Evolutionary conservation across 2,888 invertebrate genomes (phyloP).

Genomic region (Acrobeloides nanus): DNA sequence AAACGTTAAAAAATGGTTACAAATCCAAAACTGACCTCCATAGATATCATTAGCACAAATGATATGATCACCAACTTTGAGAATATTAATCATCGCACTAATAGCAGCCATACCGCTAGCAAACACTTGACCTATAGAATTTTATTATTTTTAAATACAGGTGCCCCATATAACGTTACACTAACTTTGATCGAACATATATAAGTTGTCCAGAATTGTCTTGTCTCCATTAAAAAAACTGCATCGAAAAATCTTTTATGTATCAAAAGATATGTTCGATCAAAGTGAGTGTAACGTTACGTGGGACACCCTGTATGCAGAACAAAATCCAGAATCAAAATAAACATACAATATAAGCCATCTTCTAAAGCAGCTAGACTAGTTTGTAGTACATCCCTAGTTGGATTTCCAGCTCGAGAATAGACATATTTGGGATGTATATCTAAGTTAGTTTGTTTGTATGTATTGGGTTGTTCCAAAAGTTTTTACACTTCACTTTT

Average conservation of each 20-base stretch:
- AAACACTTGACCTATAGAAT: conserved; percentile 62
- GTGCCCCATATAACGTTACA: no score
- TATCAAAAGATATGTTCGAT: no score
- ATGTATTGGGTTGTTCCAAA: no score
- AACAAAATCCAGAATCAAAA: neutral
- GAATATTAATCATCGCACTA: conserved; percentile 68
- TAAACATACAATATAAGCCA: conserved; percentile 68
- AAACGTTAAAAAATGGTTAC: no score
- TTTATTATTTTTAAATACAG: no score
- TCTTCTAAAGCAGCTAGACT: conserved; percentile 82
- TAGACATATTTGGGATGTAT: conserved; percentile 61
- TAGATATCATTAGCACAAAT: conserved; percentile 85
- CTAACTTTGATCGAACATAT: no score
- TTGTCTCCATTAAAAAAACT: no score
- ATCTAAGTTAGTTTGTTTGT: conserved; percentile 79
- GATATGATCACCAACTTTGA: conserved; percentile 80
- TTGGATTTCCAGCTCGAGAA: conserved; percentile 72
- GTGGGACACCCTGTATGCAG: no score
- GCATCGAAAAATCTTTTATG: no score
- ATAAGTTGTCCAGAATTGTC: no score
- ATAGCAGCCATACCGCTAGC: conserved; percentile 80
- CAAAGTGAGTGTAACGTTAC: no score
- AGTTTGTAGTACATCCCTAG: conserved; percentile 75
- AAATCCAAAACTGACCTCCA: conserved; percentile 68
- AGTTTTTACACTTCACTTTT: no score